phyloP scores from a whole-genome alignment of 2,113 vertebrate species.

The Amphiprion percula region DNA sequence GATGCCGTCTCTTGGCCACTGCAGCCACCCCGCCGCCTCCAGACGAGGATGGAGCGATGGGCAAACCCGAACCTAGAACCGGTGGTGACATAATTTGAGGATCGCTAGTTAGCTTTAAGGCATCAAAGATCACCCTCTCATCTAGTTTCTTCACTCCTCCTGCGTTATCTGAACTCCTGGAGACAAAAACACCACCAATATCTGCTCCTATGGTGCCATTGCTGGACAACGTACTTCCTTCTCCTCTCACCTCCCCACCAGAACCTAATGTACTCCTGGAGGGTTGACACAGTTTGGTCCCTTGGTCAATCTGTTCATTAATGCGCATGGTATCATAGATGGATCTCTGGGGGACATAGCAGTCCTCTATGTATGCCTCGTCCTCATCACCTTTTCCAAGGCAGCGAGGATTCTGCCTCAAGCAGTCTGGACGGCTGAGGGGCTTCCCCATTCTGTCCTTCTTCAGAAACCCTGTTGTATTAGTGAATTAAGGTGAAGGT shows the following conservation, averaged over 20 bases:
- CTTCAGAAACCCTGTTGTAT: conserved; percentile 31
- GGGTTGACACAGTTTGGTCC: conserved; percentile 93
- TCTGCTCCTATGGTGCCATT: conserved; percentile 93
- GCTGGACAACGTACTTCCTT: conserved; percentile 94
- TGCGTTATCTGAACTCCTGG: conserved; percentile 79
- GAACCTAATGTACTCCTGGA: conserved; percentile 93
- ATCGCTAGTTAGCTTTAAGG: conserved; percentile 94
- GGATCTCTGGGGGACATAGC: conserved; percentile 98
- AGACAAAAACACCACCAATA: conserved; percentile 86
- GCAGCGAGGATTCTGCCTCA: conserved; percentile 95
- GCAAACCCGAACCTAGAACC: conserved; percentile 67
- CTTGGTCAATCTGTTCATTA: conserved; percentile 99
- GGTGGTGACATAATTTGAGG: conserved; percentile 86
- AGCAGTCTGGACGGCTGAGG: conserved; percentile 97
- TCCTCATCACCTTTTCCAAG: conserved; percentile 97
- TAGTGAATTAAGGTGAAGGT: conserved; percentile 45
- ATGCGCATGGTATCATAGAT: conserved; percentile 99
- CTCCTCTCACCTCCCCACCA: conserved; percentile 83
- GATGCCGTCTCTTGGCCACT: conserved; percentile 90
- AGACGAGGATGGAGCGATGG: conserved; percentile 76
- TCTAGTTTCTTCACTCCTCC: conserved; percentile 89
- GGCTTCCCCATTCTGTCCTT: conserved; percentile 93
- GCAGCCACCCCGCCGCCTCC: conserved; percentile 80
- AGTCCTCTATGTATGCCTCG: conserved; percentile 98
- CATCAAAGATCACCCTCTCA: conserved; percentile 97